A percentile compares a stretch with the other conserved stretches of the same genome.
Conservation (phyloP, 2,888 invertebrate species). For the Drosophila nr. fundita region DNA sequence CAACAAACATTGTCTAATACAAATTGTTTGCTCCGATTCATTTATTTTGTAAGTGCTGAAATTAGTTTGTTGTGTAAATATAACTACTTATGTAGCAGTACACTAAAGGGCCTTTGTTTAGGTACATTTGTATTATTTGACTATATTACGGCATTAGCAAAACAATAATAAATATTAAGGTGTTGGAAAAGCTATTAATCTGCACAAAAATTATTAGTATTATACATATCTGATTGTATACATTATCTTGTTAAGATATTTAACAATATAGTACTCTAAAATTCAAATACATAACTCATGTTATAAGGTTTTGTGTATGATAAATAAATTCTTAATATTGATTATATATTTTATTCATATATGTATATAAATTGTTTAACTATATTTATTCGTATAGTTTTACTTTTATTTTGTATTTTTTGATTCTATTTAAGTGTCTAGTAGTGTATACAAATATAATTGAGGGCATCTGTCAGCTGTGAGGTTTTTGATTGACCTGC, state of each 20-base stretch:
- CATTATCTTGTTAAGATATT: not conserved
- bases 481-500: conserved; percentile 45
- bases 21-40: conserved; percentile 28
- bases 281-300: not conserved
- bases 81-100: not conserved
- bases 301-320: not conserved
- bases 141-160: not conserved
- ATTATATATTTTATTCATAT: not conserved
- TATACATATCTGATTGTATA: not conserved
- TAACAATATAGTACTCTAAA: not conserved
- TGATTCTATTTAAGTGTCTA: not conserved
- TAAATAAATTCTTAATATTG: not conserved
- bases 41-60: conserved; percentile 40
- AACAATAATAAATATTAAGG: no score
- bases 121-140: not conserved
- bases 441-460: conserved; percentile 19
- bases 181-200: not conserved
- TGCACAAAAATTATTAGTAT: not conserved
- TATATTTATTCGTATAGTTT: no score
- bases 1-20: conserved; percentile 6
- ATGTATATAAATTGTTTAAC: no score
- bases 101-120: not conserved
- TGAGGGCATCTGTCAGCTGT: conserved; percentile 39
- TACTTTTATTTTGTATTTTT: not conserved
- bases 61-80: conserved; percentile 52